A percentile compares a stretch with the other conserved stretches of the same genome.
Evolutionary conservation across 2,113 vertebrate species (phyloP).

Genomic region (Nerophis lumbriciformis): DNA sequence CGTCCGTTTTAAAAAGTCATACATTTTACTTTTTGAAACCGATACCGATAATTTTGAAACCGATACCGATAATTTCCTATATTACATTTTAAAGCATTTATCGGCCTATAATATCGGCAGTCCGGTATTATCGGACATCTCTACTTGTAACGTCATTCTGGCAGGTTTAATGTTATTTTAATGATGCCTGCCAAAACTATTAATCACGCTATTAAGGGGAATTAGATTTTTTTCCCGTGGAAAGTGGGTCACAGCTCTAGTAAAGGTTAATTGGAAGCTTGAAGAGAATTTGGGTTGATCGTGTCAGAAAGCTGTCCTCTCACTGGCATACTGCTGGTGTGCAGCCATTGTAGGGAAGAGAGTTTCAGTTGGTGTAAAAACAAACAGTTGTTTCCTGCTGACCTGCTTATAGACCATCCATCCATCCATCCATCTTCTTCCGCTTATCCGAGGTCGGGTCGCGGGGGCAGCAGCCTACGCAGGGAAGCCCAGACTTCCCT

Average conservation of each 20-base stretch:
- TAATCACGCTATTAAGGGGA: slow-evolving; percentile 24
- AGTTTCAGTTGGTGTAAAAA: slow-evolving; percentile 1
- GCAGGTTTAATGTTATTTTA: not conserved
- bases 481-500: no score
- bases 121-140: no score
- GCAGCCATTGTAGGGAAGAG: not conserved
- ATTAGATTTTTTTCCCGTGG: slow-evolving; percentile 51
- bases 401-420: slow-evolving; percentile 25
- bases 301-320: slow-evolving; percentile 31
- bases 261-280: slow-evolving; percentile 60
- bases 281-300: slow-evolving; percentile 19
- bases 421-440: no score
- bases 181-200: slow-evolving; percentile 25
- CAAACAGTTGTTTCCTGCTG: slow-evolving; percentile 24
- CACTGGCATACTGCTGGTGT: slow-evolving; percentile 16
- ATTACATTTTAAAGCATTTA: no score
- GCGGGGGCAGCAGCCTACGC: no score
- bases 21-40: no score
- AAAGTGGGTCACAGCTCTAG: slow-evolving; percentile 50
- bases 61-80: no score
- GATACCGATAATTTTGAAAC: no score
- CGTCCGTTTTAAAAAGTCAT: no score
- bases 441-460: no score
- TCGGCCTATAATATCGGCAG: no score
- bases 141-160: not conserved